Percentiles rank a stretch among this genome's conserved stretches.
These are phyloP conservation scores for Drosophila simulans DNA, from an alignment of 1,140 invertebrate species.

Conservation along the genomic window DNA sequence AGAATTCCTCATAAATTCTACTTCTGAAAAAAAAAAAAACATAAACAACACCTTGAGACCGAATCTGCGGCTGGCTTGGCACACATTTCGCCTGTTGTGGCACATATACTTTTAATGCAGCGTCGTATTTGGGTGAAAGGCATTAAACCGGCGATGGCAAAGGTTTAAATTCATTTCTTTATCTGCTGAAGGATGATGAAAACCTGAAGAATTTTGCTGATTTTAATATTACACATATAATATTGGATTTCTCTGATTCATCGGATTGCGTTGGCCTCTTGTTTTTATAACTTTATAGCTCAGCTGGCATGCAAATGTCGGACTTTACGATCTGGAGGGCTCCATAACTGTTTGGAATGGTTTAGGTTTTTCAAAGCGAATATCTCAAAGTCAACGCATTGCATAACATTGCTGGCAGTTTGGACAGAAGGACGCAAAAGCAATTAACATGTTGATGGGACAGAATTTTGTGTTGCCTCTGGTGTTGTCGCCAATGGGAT, in stretches of 20 bases:
- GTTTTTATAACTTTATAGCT: slow-evolving; percentile 43
- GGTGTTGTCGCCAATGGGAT: slow-evolving; percentile 62
- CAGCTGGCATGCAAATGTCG: slow-evolving; percentile 30
- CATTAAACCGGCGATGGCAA: slow-evolving; percentile 45
- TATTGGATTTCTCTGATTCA: slow-evolving; percentile 31
- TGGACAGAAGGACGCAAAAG: slow-evolving; percentile 56
- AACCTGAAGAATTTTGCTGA: slow-evolving; percentile 16
- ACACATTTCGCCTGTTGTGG: slow-evolving; percentile 49
- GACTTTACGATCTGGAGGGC: slow-evolving; percentile 27
- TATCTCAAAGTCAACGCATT: slow-evolving; percentile 40
- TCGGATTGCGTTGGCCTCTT: neutral
- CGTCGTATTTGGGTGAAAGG: slow-evolving; percentile 60
- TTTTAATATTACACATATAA: slow-evolving; percentile 19
- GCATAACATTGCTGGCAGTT: slow-evolving; percentile 35
- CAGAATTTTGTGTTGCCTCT: slow-evolving; percentile 42
- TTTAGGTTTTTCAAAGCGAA: slow-evolving; percentile 21
- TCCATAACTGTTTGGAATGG: slow-evolving; percentile 39
- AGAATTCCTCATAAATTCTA: slow-evolving; percentile 72
- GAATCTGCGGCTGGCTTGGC: slow-evolving; percentile 44
- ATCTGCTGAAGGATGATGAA: slow-evolving; percentile 20
- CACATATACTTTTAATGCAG: slow-evolving; percentile 31
- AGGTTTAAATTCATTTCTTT: slow-evolving; percentile 40
- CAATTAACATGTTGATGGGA: slow-evolving; percentile 78
- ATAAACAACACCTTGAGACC: slow-evolving; percentile 41
- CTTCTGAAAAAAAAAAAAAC: slow-evolving; percentile 19